Percentiles rank a stretch among this genome's conserved stretches.
These are phyloP conservation scores for Mesodorylaimus sp. DNA, from an alignment of 2,888 invertebrate genomes.

Conservation along the genomic window DNA sequence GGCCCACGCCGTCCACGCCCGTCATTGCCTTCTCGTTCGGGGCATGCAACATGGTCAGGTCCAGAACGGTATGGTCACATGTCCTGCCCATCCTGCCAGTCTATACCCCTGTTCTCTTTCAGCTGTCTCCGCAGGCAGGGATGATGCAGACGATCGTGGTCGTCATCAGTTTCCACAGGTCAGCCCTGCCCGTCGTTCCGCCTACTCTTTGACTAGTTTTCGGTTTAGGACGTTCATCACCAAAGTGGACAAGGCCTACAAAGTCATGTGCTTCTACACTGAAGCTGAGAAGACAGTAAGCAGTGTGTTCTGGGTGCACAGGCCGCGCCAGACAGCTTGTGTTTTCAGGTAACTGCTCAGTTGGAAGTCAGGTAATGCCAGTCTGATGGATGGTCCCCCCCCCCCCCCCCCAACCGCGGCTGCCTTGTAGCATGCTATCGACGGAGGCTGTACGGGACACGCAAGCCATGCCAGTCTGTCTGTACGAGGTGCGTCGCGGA, in stretches of 20 bases:
- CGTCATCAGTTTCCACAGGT: conserved; percentile 10
- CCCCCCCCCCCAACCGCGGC: not conserved
- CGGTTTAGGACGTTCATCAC: conserved; percentile 7
- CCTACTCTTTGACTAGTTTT: not conserved
- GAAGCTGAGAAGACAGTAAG: conserved; percentile 10
- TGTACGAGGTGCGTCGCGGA: conserved; percentile 8
- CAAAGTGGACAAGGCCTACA: conserved; percentile 12
- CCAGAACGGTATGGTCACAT: conserved; percentile 7
- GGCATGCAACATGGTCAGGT: conserved; percentile 11
- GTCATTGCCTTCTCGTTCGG: conserved; percentile 9
- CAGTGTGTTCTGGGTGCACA: not conserved
- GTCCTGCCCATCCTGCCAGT: not conserved
- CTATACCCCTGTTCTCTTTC: not conserved
- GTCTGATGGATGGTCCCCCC: not conserved
- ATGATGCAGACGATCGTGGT: conserved; percentile 12
- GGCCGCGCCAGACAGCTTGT: not conserved
- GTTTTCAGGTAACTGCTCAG: conserved; percentile 1
- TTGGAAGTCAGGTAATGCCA: conserved; percentile 4
- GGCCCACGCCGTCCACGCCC: not conserved
- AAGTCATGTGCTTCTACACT: conserved; percentile 12
- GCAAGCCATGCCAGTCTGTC: conserved; percentile 10
- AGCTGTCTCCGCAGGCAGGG: conserved; percentile 9
- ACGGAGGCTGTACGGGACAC: conserved; percentile 8
- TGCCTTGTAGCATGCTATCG: conserved; percentile 9
- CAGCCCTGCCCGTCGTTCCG: too few species aligned